These are phyloP conservation scores for Archegozetes longisetosus DNA, from an alignment of 1,140 invertebrate species.

Conservation along the genomic window DNA sequence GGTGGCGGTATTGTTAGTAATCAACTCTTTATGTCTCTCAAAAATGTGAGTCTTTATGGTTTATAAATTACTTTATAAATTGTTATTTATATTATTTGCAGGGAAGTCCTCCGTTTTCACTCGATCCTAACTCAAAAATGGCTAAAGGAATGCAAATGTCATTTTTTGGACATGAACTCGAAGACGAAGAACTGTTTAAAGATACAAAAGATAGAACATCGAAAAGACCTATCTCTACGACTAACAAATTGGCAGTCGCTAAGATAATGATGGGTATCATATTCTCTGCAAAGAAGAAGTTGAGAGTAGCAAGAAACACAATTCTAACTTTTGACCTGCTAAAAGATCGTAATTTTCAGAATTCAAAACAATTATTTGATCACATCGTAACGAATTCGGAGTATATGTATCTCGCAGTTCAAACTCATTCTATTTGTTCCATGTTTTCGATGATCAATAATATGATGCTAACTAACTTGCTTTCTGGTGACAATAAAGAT, in stretches of 20 bases:
- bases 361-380: neutral
- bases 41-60: neutral
- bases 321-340: neutral
- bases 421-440: neutral
- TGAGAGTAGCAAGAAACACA: neutral
- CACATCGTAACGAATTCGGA: neutral
- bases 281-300: neutral
- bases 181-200: neutral
- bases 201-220: neutral
- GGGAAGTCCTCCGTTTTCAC: neutral
- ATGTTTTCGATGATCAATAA: neutral
- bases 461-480: neutral
- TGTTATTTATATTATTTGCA: neutral
- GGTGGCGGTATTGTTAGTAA: neutral
- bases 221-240: neutral
- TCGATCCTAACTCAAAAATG: neutral
- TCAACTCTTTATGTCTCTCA: neutral
- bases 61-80: neutral
- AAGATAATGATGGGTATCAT: neutral
- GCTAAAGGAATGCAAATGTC: neutral
- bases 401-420: neutral
- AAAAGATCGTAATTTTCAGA: neutral
- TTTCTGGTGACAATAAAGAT: neutral
- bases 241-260: neutral
- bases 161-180: constrained; percentile 1